phyloP scores from a whole-genome alignment of 1,140 invertebrate species.

The Hestina assimilis region DNA sequence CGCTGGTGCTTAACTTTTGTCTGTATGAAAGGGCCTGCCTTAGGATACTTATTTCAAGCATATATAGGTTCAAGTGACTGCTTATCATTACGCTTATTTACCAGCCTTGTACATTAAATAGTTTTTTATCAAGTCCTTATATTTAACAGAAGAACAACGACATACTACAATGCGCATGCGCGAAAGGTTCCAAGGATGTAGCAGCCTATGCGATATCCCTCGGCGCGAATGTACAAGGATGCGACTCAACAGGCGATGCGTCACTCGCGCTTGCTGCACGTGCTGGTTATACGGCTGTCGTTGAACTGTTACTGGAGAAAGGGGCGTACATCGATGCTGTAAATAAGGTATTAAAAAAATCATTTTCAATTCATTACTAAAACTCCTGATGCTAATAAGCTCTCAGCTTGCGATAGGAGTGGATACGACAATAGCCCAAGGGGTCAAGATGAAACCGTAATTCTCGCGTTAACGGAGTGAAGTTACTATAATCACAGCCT shows the following conservation, averaged over 20 bases:
- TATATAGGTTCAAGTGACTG: no score
- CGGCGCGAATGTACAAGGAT: constrained; percentile 77
- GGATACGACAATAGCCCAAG: neutral
- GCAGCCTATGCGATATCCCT: constrained; percentile 79
- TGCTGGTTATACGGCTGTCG: constrained; percentile 85
- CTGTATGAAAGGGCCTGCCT: no score
- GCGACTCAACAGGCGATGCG: constrained; percentile 82
- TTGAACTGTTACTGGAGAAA: constrained; percentile 84
- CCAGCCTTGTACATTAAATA: no score
- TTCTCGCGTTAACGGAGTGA: no score
- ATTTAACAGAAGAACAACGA: constrained; percentile 64
- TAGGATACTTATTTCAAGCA: no score
- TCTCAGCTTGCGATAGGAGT: no score
- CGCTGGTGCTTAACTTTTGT: no score
- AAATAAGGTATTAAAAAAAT: constrained; percentile 67
- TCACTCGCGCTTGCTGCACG: constrained; percentile 87
- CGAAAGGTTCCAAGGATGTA: constrained; percentile 72
- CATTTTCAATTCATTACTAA: no score
- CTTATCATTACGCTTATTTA: no score
- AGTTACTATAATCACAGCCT: no score
- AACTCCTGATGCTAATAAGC: no score
- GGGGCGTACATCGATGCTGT: constrained; percentile 82
- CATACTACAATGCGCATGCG: constrained; percentile 69
- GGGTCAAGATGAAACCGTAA: no score
- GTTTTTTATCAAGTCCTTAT: neutral